Percentiles rank a stretch among this genome's conserved stretches.
phyloP scores from a whole-genome alignment of 1,140 invertebrate species.

The Solenopsis fugax region DNA sequence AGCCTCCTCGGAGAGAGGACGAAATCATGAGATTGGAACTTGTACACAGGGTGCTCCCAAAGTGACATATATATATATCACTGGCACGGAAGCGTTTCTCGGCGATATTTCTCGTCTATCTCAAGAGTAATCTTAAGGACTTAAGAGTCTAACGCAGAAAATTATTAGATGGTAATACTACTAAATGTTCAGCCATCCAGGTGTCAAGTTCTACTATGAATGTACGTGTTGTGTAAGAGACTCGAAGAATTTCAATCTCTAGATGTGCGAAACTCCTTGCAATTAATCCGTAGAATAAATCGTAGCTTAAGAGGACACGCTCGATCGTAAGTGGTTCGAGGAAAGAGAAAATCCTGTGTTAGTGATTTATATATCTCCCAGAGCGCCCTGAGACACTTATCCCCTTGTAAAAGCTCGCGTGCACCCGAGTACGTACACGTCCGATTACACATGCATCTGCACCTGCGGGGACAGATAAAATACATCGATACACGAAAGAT shows the following conservation, averaged over 20 bases:
- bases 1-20: not conserved
- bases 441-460: slow-evolving; percentile 3
- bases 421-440: slow-evolving; percentile 2
- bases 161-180: slow-evolving; percentile 18
- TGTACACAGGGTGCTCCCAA: slow-evolving; percentile 25
- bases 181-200: slow-evolving; percentile 16
- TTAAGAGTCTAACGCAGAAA: slow-evolving; percentile 25
- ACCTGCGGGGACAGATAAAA: slow-evolving; percentile 2
- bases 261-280: slow-evolving; percentile 31
- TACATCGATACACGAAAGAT: slow-evolving; percentile 24
- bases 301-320: slow-evolving; percentile 20
- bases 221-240: slow-evolving; percentile 14
- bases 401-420: slow-evolving; percentile 15
- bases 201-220: slow-evolving; percentile 30
- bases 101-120: slow-evolving; percentile 18
- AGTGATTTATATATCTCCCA: slow-evolving; percentile 49
- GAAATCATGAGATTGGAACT: slow-evolving; percentile 34
- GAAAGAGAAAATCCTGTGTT: slow-evolving; percentile 3
- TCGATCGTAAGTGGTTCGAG: not conserved
- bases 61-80: slow-evolving; percentile 32
- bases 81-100: slow-evolving; percentile 41
- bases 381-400: not conserved
- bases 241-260: slow-evolving; percentile 31
- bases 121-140: slow-evolving; percentile 4
- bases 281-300: slow-evolving; percentile 43